Evolutionary conservation across 2,113 vertebrate genomes (phyloP), one percentile per base, ranked within the genome.

Genomic region (Solea senegalensis): DNA sequence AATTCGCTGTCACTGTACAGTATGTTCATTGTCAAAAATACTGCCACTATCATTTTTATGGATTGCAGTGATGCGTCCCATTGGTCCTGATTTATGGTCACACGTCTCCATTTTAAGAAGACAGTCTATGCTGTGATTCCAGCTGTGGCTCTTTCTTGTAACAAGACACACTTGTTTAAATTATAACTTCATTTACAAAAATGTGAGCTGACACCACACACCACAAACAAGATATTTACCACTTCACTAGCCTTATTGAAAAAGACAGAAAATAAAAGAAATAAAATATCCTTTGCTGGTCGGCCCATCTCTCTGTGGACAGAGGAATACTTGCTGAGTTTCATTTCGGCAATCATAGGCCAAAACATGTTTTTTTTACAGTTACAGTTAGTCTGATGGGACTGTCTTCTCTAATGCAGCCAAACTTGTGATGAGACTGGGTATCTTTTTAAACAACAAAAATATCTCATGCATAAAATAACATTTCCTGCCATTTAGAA

Each of bases 1-100:
- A 77, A 74, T 64, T 68, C 34, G 54, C 34, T 82, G 60, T 87
- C 83, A 81, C 54, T 70, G 63, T 79, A 74, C 59, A 80, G 63
- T 81, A 74, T 78, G 78, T 76, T 78, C 76, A 80, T 74, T 85
- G 76, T 85, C 71, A 86, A 61, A 60, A 77, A 71, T 40, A 72
- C 34, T 43, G 44, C 66, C 56, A 4, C 51, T 58, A 50, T 44
- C 40, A 57, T 70, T 79, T 66, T 64, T 69, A 79, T 79, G 34
- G 79, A 83, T 69, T 13, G 26, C n/a, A n/a, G 45, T 39, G 14
- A 75, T 51, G 59, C 76, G 70, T 50, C 21, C 62, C 39, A 40
- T 52, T 78, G 44, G 8, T 74, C 27, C 56, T 71, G 45, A 72
- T 77, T 74, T 58, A 82, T 66, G 26, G 48, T 50, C 15, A 44